A percentile compares a stretch with the other conserved stretches of the same genome.
Evolutionary conservation across 1,140 invertebrate species (phyloP).

Genomic region (Plutomurus gul): DNA sequence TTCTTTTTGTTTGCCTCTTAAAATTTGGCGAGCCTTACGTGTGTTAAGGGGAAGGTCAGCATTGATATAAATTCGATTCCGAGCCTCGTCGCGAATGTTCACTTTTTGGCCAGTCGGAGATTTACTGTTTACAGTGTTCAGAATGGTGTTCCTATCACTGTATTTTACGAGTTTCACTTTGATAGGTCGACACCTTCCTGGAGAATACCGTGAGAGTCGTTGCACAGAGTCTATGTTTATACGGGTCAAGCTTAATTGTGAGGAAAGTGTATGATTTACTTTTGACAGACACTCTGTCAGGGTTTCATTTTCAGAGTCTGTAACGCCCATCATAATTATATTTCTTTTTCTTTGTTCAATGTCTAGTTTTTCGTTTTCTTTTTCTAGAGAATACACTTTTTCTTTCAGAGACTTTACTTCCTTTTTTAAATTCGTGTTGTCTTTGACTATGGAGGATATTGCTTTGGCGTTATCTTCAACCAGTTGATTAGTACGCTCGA

Average conservation of each 20-base stretch:
- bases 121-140: not conserved
- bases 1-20: not conserved
- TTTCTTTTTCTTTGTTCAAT: not conserved
- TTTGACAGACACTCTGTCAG: not conserved
- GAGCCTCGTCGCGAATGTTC: no score
- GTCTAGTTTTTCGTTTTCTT: not conserved
- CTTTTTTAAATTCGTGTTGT: no score
- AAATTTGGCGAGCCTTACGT: not conserved
- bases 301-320: not conserved
- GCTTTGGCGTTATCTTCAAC: no score
- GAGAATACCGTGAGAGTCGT: not conserved
- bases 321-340: not conserved
- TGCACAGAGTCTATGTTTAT: not conserved
- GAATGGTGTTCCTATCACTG: not conserved
- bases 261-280: not conserved
- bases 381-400: not conserved
- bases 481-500: no score
- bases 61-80: not conserved
- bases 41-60: not conserved
- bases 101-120: no score
- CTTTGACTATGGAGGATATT: no score
- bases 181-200: not conserved
- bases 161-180: not conserved
- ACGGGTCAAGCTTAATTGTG: not conserved
- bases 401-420: not conserved